phyloP scores from a whole-genome alignment of 2,888 invertebrate genomes.

The Augochlorella aurata region DNA sequence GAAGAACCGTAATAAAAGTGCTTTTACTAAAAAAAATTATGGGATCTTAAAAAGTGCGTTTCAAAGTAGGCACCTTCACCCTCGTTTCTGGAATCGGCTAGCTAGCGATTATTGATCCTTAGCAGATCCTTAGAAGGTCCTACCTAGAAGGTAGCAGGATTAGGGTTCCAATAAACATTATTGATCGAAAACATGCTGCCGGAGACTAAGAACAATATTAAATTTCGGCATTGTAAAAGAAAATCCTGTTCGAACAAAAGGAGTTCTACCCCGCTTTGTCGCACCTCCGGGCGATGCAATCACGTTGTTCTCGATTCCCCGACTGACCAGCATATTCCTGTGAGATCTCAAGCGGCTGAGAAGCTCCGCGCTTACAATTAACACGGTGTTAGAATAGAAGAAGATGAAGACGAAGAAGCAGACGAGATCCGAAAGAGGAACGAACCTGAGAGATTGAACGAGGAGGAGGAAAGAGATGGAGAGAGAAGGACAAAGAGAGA shows the following conservation, averaged over 20 bases:
- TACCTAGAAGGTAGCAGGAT: not conserved
- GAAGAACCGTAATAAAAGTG: too few species aligned
- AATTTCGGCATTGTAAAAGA: not conserved
- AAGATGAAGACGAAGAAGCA: constrained; percentile 14
- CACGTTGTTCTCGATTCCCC: constrained; percentile 46
- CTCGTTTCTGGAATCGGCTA: not conserved
- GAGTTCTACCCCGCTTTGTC: constrained; percentile 1
- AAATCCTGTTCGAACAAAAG: not conserved
- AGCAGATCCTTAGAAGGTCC: not conserved
- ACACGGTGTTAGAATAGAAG: constrained; percentile 56
- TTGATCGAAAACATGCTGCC: not conserved
- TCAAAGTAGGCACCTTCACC: not conserved
- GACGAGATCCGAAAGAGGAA: constrained; percentile 18
- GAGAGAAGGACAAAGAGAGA: not conserved
- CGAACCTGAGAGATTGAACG: not conserved
- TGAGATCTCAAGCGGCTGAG: constrained; percentile 47
- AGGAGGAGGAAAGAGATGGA: too few species aligned
- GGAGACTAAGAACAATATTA: not conserved
- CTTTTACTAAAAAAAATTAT: too few species aligned
- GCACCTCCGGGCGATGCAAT: constrained; percentile 22
- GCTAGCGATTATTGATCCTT: not conserved
- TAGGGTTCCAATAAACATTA: not conserved
- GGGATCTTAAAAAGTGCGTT: too few species aligned
- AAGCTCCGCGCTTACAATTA: constrained; percentile 64
- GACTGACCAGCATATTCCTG: constrained; percentile 34